Evolutionary conservation across 2,113 vertebrate species (phyloP).

Genomic region (Steatornis caripensis): DNA sequence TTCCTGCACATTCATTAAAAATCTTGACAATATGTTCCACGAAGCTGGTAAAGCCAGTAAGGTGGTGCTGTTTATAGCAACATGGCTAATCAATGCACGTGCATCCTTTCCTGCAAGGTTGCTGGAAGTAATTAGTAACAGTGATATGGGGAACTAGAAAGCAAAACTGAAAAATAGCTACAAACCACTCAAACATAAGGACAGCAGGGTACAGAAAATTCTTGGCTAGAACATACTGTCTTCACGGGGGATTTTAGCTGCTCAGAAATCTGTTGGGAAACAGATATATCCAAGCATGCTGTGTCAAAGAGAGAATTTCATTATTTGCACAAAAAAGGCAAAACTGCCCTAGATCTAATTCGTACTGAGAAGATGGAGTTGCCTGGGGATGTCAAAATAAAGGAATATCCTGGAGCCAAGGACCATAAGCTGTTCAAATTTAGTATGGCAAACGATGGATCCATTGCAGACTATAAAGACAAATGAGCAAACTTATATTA

Average conservation of each 20-base stretch:
- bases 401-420: background rate
- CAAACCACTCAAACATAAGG: slow-evolving; percentile 17
- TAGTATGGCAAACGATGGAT: background rate
- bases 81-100: background rate
- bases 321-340: background rate
- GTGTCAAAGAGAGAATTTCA: slow-evolving; percentile 26
- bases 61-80: background rate
- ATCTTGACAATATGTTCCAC: background rate
- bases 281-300: slow-evolving; percentile 11
- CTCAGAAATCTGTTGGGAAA: slow-evolving; percentile 53
- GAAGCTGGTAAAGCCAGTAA: background rate
- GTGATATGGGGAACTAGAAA: background rate
- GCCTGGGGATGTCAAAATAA: slow-evolving; percentile 4
- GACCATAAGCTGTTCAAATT: background rate
- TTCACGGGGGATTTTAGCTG: slow-evolving; percentile 49
- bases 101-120: background rate
- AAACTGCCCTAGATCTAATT: slow-evolving; percentile 19
- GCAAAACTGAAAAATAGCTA: slow-evolving; percentile 28
- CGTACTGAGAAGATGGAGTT: background rate
- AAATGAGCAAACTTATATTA: background rate
- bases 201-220: slow-evolving; percentile 39
- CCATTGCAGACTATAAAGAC: background rate
- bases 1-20: background rate
- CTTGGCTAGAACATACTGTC: slow-evolving; percentile 27
- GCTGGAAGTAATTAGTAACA: slow-evolving; percentile 28